Base-by-base conservation (phyloP, 2,888 invertebrate genomes). In the Sialis fuliginosa region DNA sequence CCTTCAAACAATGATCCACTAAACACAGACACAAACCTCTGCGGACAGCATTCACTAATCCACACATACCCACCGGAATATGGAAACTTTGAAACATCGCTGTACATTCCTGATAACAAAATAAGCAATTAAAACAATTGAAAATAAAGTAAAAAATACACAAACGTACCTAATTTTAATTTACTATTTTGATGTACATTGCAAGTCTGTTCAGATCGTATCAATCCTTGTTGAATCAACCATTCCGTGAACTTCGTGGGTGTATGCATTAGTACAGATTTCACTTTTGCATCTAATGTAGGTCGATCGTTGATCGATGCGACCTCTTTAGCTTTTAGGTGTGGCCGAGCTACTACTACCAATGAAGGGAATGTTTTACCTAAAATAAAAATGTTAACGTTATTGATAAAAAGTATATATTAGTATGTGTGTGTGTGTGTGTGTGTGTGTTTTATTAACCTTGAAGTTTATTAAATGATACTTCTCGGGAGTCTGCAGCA, bases 1-100 rank as follows among this genome's bases (percentile, higher is more conserved):
- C 83, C 83, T 64, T 90, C 89, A 58, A 90, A 91, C 46, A 91
- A 72, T 0, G 90, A 90, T 32, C 87, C 86, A 52, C 79, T 81
- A 64, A 88, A 90, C 0, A 90, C 87, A 0, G 90, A 90, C 5
- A 89, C 82, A 60, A 85, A 88, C 42, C 82, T 75, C 6, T 82
- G 81, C 0, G 86, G 83, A 55, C 90, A 90, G 59, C 89, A 90
- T 52, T 85, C 84, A 0, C 84, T 83, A 53, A 90, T 86, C 90
- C 90, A 90, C 1, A 90, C 89, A 58, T 90, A 90, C 34, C 90
- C 90, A 1, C 90, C 90, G 0, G 87, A 87, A 61, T 81, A 86
- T 0, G 87, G 87, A 61, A 89, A 88, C 54, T 86, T 86, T 0
- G 80, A 74, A 0, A 80, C 81, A 60, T 90, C 89, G 1, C 85